Evolutionary conservation across 2,888 invertebrate species (phyloP).

Genomic region (Cephus sareptanus): DNA sequence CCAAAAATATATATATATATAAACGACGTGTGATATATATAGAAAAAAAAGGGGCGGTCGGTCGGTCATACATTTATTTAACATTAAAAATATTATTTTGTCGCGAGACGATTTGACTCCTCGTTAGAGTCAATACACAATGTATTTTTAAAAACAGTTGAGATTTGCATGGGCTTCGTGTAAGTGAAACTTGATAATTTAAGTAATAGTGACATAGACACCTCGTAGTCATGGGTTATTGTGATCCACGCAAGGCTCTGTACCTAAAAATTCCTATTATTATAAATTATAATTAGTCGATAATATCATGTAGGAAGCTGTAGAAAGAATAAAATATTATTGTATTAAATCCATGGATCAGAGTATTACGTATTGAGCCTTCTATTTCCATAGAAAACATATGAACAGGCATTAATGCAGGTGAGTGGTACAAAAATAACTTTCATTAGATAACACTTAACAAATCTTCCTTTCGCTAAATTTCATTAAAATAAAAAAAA

Average conservation of each 20-base stretch:
- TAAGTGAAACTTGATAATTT: slow-evolving; percentile 28
- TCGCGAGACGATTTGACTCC: not conserved
- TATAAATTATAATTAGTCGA: slow-evolving; percentile 45
- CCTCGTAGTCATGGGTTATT: slow-evolving; percentile 32
- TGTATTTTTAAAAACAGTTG: not conserved
- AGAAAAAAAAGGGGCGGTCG: not conserved
- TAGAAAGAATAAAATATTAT: slow-evolving; percentile 57
- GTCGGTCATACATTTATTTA: not conserved
- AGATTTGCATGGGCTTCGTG: slow-evolving; percentile 30
- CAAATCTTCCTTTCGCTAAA: not conserved
- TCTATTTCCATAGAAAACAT: not conserved
- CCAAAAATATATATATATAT: not conserved
- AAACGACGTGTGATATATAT: not conserved
- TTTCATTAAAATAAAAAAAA: not conserved
- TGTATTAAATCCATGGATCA: slow-evolving; percentile 38
- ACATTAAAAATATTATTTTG: not conserved
- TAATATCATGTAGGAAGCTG: slow-evolving; percentile 46
- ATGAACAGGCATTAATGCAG: not conserved
- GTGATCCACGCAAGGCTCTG: slow-evolving; percentile 41
- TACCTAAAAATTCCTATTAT: slow-evolving; percentile 52
- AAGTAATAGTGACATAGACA: slow-evolving; percentile 19
- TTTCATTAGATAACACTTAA: not conserved
- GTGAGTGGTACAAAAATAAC: not conserved
- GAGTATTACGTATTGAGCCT: not conserved
- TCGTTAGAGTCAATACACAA: not conserved